phyloP scores from a whole-genome alignment of 2,113 vertebrate species.

The Parus major region DNA sequence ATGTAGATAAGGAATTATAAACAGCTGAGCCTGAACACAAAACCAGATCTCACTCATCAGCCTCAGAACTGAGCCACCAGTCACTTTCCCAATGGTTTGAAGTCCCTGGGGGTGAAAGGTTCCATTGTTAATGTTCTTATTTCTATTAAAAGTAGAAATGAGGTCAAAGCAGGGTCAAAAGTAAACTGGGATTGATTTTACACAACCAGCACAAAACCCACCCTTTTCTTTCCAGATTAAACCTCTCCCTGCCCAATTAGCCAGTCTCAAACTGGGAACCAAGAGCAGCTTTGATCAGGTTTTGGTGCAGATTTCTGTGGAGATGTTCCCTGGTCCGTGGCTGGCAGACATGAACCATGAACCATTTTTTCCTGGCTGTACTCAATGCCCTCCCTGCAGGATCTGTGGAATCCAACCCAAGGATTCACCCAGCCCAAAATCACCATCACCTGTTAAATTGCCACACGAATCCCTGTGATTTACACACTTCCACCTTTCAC shows the following conservation, averaged over 20 bases:
- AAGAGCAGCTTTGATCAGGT: too few relatives aligned
- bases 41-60: too few relatives aligned
- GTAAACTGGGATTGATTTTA: background rate
- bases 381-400: background rate
- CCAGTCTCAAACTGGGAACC: background rate
- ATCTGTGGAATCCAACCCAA: rapidly evolving
- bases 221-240: background rate
- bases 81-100: background rate
- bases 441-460: rapidly evolving
- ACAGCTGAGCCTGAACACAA: too few relatives aligned
- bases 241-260: background rate
- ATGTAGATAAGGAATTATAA: too few relatives aligned
- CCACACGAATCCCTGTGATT: background rate
- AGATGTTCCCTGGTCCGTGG: rapidly evolving
- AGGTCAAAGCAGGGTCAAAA: background rate
- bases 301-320: background rate
- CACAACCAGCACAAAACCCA: background rate
- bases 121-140: background rate
- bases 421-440: background rate
- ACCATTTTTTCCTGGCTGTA: rapidly evolving
- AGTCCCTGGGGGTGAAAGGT: background rate
- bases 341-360: background rate
- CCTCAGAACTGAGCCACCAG: too few relatives aligned
- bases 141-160: background rate
- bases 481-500: background rate